Percentiles rank a stretch among this genome's conserved stretches.
Conservation (phyloP, 2,797 vertebrate species). For the Phoebastria nigripes region DNA sequence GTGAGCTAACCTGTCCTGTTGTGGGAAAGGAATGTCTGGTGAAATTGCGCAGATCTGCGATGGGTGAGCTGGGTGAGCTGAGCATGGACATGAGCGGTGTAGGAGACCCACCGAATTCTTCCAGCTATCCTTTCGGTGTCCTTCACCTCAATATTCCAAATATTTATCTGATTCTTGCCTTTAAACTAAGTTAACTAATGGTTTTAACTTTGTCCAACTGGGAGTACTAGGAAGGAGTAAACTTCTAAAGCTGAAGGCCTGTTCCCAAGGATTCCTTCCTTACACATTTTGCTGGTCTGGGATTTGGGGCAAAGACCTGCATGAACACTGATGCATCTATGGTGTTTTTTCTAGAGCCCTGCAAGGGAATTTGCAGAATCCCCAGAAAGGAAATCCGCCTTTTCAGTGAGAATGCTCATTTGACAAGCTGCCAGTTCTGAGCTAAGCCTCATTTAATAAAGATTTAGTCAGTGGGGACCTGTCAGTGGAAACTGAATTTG, state of each 20-base stretch:
- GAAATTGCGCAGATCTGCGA: not conserved
- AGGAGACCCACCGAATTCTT: not conserved
- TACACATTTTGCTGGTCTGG: not conserved
- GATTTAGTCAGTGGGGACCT: conserved; percentile 65
- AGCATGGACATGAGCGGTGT: accelerated
- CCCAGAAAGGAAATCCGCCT: conserved; percentile 59
- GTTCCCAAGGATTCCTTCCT: not conserved
- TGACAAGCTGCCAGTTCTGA: conserved; percentile 71
- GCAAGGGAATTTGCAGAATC: conserved; percentile 48
- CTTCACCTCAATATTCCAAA: not conserved
- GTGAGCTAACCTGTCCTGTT: not conserved
- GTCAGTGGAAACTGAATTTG: conserved; percentile 62
- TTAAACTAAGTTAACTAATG: not conserved
- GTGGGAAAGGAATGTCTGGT: not conserved
- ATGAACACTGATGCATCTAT: not conserved
- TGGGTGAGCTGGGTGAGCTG: not conserved
- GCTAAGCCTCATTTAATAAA: conserved; percentile 72
- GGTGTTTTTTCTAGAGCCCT: conserved; percentile 6
- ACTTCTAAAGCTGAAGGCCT: not conserved
- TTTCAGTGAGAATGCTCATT: conserved; percentile 61
- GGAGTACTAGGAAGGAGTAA: not conserved
- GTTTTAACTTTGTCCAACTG: not conserved
- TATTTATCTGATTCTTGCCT: not conserved
- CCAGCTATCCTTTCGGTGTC: not conserved
- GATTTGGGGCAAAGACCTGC: not conserved